Conservation (phyloP, 2,797 vertebrate species). For the Malacoctenus gilli region DNA sequence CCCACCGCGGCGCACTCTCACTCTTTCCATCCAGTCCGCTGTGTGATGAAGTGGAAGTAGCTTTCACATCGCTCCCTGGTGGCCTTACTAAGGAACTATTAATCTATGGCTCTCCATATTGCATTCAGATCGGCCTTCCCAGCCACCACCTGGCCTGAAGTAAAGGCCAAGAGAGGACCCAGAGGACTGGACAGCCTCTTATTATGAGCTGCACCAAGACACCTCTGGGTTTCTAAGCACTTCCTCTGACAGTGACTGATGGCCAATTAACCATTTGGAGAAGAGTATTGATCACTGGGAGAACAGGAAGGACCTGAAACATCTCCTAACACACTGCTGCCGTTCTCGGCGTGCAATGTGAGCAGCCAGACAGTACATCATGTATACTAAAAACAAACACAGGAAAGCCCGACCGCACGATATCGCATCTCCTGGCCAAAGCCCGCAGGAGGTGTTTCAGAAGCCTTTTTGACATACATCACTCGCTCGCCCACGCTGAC, state of each 20-base stretch:
- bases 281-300: conserved; percentile 79
- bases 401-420: conserved; percentile 2
- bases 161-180: conserved; percentile 76
- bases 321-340: conserved; percentile 64
- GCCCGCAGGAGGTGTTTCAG: neutral
- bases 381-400: conserved; percentile 41
- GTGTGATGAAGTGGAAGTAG: conserved; percentile 74
- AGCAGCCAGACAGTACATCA: conserved; percentile 42
- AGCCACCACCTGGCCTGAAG: conserved; percentile 73
- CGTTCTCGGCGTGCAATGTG: conserved; percentile 51
- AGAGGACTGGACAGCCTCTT: conserved; percentile 74
- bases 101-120: conserved; percentile 76
- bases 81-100: conserved; percentile 80
- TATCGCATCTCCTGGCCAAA: neutral
- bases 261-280: conserved; percentile 83
- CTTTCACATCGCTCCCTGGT: conserved; percentile 78
- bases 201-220: conserved; percentile 80
- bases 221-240: conserved; percentile 79
- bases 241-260: conserved; percentile 82
- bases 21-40: conserved; percentile 51
- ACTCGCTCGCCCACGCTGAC: conserved; percentile 5
- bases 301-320: conserved; percentile 68
- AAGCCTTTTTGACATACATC: conserved; percentile 10
- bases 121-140: conserved; percentile 77
- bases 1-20: conserved; percentile 12